Percentiles rank a stretch among this genome's conserved stretches.
Conservation (phyloP, 2,888 invertebrate species). For the Acronicta alni region DNA sequence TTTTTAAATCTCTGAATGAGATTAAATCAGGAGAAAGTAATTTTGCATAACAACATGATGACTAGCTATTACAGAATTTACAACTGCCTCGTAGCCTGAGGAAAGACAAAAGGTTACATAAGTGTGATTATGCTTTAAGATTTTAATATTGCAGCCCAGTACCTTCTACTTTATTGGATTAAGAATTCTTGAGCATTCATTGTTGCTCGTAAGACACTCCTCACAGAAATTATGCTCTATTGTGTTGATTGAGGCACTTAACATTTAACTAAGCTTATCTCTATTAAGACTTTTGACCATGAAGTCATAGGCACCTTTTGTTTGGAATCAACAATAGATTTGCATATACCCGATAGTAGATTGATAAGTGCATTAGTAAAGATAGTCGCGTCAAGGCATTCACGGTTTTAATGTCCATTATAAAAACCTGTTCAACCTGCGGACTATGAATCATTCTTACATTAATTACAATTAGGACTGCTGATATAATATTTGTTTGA, state of each 20-base stretch:
- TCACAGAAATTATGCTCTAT: slow-evolving; percentile 31
- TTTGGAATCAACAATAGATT: slow-evolving; percentile 33
- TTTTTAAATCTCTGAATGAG: slow-evolving; percentile 5
- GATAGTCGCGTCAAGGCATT: slow-evolving; percentile 44
- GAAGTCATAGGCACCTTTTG: slow-evolving; percentile 18
- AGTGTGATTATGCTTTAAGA: slow-evolving; percentile 42
- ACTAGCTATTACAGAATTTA: slow-evolving; percentile 58
- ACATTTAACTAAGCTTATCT: slow-evolving; percentile 30
- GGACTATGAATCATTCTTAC: slow-evolving; percentile 41
- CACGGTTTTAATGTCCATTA: slow-evolving; percentile 40
- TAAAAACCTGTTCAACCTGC: slow-evolving; percentile 37
- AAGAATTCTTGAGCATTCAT: slow-evolving; percentile 31
- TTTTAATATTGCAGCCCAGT: slow-evolving; percentile 11
- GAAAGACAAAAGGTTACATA: slow-evolving; percentile 74
- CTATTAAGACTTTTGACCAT: slow-evolving; percentile 28
- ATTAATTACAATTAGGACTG: slow-evolving; percentile 39
- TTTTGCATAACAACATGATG: slow-evolving; percentile 63
- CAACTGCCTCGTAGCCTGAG: slow-evolving; percentile 58
- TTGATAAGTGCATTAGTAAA: slow-evolving; percentile 43
- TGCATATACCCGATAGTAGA: slow-evolving; percentile 42
- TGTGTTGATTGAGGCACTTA: slow-evolving; percentile 43
- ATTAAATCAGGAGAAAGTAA: slow-evolving; percentile 71
- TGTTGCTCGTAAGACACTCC: slow-evolving; percentile 23
- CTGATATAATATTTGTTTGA: slow-evolving; percentile 21
- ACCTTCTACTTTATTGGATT: slow-evolving; percentile 28